Conservation (phyloP, 2,888 invertebrate species). For the Leptinotarsa rubiginosa region DNA sequence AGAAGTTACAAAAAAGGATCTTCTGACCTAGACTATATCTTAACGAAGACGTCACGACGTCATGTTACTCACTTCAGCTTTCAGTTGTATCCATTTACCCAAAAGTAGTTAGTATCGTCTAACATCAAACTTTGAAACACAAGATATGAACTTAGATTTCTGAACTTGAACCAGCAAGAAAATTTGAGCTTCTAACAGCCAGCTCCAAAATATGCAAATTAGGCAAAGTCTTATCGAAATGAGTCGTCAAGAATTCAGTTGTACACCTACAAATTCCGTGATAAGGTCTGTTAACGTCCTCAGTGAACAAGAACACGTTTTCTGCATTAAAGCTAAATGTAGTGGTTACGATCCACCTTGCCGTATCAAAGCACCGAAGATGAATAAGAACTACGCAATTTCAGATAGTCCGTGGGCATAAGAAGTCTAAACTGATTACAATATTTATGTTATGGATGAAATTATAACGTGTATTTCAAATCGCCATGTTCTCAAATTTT, state of each 20-base stretch:
- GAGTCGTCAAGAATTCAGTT: constrained; percentile 31
- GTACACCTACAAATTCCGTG: constrained; percentile 29
- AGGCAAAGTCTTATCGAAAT: constrained; percentile 11
- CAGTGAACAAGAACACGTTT: constrained; percentile 31
- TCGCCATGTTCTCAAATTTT: no score
- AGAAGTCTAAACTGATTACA: not conserved
- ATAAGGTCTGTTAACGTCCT: constrained; percentile 25
- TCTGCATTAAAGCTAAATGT: constrained; percentile 32
- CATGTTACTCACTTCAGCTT: no score
- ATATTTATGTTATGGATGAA: no score
- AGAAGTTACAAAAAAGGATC: no score
- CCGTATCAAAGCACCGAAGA: constrained; percentile 18
- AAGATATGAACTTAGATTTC: not conserved
- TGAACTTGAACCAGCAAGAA: constrained; percentile 1
- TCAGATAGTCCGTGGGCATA: not conserved
- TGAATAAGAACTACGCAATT: constrained; percentile 1
- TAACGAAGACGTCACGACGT: no score
- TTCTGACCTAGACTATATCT: no score
- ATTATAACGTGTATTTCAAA: no score
- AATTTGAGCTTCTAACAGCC: not conserved
- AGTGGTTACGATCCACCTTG: constrained; percentile 29
- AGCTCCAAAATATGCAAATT: constrained; percentile 10
- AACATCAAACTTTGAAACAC: not conserved
- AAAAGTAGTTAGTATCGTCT: no score
- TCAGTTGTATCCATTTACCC: no score